Conservation (phyloP, 2,797 vertebrate genomes). For the Kryptopterus vitreolus region DNA sequence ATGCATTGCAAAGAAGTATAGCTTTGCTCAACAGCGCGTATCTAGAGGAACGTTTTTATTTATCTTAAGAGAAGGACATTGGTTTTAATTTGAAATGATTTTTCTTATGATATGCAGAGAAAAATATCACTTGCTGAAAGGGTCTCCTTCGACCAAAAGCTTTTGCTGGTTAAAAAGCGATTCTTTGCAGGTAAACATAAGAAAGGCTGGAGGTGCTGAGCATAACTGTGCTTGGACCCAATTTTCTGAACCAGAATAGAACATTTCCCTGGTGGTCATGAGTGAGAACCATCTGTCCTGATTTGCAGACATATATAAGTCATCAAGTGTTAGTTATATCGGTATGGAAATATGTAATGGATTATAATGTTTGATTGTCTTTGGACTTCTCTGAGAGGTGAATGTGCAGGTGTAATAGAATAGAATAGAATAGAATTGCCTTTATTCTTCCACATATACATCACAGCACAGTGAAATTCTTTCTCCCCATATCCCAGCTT, state of each 20-base stretch:
- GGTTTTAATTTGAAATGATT: not conserved
- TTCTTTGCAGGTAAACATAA: constrained; percentile 18
- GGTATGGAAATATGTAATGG: not conserved
- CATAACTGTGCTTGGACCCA: constrained; percentile 5
- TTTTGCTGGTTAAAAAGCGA: not conserved
- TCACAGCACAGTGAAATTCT: too few species aligned
- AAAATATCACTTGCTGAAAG: not conserved
- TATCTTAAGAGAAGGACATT: not conserved
- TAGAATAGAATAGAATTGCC: too few species aligned
- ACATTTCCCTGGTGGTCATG: constrained; percentile 16
- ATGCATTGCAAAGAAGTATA: constrained; percentile 3
- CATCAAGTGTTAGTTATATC: not conserved
- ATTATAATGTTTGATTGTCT: not conserved
- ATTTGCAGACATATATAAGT: not conserved
- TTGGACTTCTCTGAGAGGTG: not conserved
- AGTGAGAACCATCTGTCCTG: constrained; percentile 2
- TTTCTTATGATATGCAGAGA: not conserved
- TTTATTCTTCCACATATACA: too few species aligned
- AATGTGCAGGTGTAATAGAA: not conserved
- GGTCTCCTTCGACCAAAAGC: not conserved
- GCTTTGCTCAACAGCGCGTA: not conserved
- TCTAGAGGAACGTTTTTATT: not conserved
- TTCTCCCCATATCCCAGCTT: too few species aligned
- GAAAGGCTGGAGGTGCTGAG: not conserved
- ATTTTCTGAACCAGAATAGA: constrained; percentile 14